Conservation (phyloP, 2,113 vertebrate genomes). For the Platysteira castanea region DNA sequence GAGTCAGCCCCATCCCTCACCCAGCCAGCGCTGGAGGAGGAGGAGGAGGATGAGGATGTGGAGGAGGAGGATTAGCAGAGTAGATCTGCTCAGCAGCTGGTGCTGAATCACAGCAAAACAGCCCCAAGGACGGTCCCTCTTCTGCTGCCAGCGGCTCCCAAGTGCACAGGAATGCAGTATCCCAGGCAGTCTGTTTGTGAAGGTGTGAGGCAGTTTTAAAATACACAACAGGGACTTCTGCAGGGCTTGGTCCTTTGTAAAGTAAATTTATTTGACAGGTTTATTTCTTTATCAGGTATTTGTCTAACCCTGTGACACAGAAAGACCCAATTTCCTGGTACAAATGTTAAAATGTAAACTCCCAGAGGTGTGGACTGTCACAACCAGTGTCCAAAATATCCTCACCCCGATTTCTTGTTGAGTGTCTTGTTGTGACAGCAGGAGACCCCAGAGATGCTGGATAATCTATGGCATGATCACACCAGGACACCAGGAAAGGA, state of each 20-base stretch:
- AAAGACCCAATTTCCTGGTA: conserved; percentile 29
- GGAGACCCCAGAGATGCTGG: not conserved
- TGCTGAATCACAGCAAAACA: not conserved
- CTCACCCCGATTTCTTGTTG: not conserved
- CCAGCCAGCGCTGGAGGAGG: not conserved
- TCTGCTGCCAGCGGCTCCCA: not conserved
- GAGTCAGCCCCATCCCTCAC: not conserved
- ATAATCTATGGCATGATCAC: not conserved
- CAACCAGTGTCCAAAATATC: not conserved
- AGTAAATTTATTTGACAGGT: conserved; percentile 46
- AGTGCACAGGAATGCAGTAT: not conserved
- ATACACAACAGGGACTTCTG: not conserved
- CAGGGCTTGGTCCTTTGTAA: not conserved
- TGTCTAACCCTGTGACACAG: conserved; percentile 55
- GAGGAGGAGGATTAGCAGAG: not conserved
- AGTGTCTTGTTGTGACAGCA: not conserved
- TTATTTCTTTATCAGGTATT: conserved; percentile 60
- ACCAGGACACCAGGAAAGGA: not conserved
- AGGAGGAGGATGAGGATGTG: not conserved
- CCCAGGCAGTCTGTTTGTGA: not conserved
- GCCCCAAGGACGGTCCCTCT: not conserved
- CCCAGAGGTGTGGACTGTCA: not conserved
- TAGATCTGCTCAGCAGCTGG: not conserved
- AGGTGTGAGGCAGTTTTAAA: not conserved
- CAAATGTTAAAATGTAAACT: conserved; percentile 23